Conservation (phyloP, 2,797 vertebrate genomes). For the Poeciliopsis gracilis region DNA sequence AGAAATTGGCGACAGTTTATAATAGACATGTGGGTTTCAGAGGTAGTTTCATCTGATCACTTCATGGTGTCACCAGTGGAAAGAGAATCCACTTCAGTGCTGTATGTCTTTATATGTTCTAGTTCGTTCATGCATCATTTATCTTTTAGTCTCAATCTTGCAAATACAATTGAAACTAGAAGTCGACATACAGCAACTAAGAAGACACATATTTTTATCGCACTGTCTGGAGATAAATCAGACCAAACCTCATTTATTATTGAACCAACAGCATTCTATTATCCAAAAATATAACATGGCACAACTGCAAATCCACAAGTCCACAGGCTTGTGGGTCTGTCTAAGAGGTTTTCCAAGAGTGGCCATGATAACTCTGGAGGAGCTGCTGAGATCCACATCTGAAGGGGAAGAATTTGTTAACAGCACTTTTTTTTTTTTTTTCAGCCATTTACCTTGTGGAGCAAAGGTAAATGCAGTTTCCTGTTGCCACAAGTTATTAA, state of each 20-base stretch:
- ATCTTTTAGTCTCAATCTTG: neutral
- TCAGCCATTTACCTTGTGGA: neutral
- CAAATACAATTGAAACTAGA: neutral
- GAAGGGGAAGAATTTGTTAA: neutral
- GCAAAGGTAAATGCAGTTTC: neutral
- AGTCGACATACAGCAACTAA: neutral
- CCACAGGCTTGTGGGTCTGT: neutral
- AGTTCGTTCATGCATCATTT: neutral
- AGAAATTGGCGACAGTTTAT: constrained; percentile 46
- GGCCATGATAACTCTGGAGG: neutral
- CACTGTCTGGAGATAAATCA: neutral
- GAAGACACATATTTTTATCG: neutral
- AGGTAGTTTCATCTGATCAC: constrained; percentile 22
- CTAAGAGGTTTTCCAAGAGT: neutral
- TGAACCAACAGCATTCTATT: neutral
- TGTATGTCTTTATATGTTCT: constrained; percentile 1
- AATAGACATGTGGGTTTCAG: constrained; percentile 42
- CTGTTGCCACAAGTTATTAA: neutral
- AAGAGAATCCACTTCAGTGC: constrained; percentile 8
- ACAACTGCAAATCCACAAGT: neutral
- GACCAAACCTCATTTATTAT: neutral
- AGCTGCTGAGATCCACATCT: neutral
- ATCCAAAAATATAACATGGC: neutral
- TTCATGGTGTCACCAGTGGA: constrained; percentile 15
- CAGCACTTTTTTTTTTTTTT: neutral